Conservation (phyloP, 2,888 invertebrate genomes). For the Agrochola lota region DNA sequence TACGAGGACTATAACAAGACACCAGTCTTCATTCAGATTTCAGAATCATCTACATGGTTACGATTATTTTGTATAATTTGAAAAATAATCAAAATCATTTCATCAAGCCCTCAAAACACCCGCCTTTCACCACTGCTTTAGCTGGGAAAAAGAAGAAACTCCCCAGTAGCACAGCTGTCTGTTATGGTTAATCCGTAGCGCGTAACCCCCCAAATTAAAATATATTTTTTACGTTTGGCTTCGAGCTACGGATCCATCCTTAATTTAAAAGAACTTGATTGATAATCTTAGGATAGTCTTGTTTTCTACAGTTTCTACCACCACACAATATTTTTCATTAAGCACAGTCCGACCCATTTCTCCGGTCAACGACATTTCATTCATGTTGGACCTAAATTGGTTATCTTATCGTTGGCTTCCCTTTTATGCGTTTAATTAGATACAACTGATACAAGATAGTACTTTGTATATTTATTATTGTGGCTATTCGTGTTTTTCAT, state of each 20-base stretch:
- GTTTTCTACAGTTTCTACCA: conserved; percentile 3
- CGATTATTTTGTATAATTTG: neutral
- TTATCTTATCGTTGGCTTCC: conserved; percentile 86
- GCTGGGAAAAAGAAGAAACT: neutral
- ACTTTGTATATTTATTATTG: conserved; percentile 48
- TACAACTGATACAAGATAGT: conserved; percentile 62
- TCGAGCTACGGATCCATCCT: too few species aligned
- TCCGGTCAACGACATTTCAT: conserved; percentile 82
- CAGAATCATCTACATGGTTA: neutral
- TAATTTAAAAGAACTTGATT: neutral
- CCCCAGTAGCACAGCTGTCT: neutral
- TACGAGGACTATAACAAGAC: neutral
- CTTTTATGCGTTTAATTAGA: conserved; percentile 79
- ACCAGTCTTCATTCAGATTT: neutral
- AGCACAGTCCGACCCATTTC: conserved; percentile 66
- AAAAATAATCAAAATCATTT: neutral
- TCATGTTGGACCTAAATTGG: conserved; percentile 80
- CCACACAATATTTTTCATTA: conserved; percentile 24
- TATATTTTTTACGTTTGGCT: too few species aligned
- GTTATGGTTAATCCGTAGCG: too few species aligned
- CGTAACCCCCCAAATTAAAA: too few species aligned
- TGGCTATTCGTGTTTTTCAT: conserved; percentile 27
- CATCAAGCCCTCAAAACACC: neutral
- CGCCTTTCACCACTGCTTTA: neutral
- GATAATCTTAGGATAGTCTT: neutral